Percentiles rank a stretch among this genome's conserved stretches.
phyloP scores from a whole-genome alignment of 2,888 invertebrate genomes.

The Netelia fuscicornis region DNA sequence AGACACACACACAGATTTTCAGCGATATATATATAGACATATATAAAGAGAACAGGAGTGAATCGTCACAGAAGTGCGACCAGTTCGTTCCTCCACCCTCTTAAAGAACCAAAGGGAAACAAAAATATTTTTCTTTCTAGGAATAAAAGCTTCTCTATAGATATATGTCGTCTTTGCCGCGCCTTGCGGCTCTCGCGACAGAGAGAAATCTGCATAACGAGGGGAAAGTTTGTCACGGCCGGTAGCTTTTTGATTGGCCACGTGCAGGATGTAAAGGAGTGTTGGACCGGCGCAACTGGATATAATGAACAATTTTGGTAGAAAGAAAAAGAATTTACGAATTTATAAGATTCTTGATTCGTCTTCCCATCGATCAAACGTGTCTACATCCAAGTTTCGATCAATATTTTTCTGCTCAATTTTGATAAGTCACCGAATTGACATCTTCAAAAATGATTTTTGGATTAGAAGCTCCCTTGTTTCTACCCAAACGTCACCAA shows the following conservation, averaged over 20 bases:
- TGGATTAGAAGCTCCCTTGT: constrained; percentile 44
- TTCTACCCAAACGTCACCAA: constrained; percentile 52
- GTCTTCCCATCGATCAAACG: too few relatives aligned
- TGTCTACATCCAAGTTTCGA: too few relatives aligned
- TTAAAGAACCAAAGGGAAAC: constrained; percentile 69
- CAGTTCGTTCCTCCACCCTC: constrained; percentile 14
- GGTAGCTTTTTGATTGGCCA: constrained; percentile 63
- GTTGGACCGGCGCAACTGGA: neutral
- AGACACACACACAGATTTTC: neutral
- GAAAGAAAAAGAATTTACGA: neutral
- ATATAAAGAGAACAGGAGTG: neutral
- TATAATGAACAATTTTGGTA: neutral
- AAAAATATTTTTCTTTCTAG: constrained; percentile 82
- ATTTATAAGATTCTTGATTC: too few relatives aligned
- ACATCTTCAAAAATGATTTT: constrained; percentile 25
- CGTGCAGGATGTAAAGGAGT: constrained; percentile 64
- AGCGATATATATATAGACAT: neutral
- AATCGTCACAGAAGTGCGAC: constrained; percentile 40
- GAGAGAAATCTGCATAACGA: constrained; percentile 66
- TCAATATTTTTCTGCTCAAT: too few relatives aligned
- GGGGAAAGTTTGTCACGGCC: constrained; percentile 58
- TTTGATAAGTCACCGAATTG: too few relatives aligned
- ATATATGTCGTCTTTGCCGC: constrained; percentile 20
- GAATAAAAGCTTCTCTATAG: constrained; percentile 58
- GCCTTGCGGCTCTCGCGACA: constrained; percentile 11